Evolutionary conservation across 2,797 vertebrate species (phyloP).

Genomic region (Tympanoctomys barrerae): DNA sequence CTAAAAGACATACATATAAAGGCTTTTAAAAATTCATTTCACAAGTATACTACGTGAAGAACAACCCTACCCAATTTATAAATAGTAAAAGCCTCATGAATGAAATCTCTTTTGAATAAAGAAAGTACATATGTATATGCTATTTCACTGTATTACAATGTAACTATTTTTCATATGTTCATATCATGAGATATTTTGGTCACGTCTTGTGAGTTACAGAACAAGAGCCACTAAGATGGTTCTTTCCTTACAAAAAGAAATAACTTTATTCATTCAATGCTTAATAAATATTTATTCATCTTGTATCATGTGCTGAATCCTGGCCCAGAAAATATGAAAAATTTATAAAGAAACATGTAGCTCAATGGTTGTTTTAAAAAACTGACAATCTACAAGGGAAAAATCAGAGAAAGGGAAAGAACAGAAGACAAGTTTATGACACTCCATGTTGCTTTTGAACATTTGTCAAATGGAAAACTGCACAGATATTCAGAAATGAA

Average conservation of each 20-base stretch:
- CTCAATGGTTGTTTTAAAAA: constrained; percentile 9
- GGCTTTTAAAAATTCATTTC: background rate
- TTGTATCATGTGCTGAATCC: background rate
- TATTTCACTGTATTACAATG: background rate
- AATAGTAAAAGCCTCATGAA: constrained; percentile 1
- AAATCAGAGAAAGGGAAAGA: background rate
- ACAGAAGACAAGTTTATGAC: background rate
- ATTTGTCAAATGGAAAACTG: background rate
- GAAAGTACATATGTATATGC: background rate
- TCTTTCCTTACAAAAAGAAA: background rate
- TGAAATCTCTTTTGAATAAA: background rate
- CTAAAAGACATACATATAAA: background rate
- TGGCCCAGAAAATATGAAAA: background rate
- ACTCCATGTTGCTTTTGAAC: background rate
- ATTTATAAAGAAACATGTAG: background rate
- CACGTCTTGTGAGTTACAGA: background rate
- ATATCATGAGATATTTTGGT: constrained; percentile 7
- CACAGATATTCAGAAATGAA: background rate
- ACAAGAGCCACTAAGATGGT: background rate
- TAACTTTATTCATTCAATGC: background rate
- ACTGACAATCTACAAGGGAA: background rate
- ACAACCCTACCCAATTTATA: background rate
- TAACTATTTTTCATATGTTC: background rate
- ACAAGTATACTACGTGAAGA: background rate
- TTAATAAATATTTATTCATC: constrained; percentile 2